Conservation (phyloP, 2,797 vertebrate genomes). For the Manis javanica region DNA sequence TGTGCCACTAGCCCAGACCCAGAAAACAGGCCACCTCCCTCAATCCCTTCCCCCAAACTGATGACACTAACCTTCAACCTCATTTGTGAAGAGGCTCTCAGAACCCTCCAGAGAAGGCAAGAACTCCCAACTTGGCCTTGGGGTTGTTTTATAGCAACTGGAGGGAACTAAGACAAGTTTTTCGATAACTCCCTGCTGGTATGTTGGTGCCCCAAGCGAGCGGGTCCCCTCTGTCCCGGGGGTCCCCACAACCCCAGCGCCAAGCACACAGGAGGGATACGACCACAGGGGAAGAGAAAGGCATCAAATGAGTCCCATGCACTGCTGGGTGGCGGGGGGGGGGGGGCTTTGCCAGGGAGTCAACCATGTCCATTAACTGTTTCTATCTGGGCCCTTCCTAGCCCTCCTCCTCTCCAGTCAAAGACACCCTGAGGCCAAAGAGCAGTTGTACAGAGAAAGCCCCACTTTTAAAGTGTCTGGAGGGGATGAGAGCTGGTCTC, state of each 20-base stretch:
- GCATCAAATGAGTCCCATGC: not conserved
- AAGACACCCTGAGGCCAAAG: not conserved
- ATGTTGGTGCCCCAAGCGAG: not conserved
- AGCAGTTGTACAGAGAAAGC: not conserved
- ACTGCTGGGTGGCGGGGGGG: not conserved
- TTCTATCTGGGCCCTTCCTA: not conserved
- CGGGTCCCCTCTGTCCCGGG: not conserved
- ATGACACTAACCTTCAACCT: not conserved
- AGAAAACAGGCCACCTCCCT: not conserved
- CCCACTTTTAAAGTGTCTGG: not conserved
- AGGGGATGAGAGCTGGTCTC: not conserved
- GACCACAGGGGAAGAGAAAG: not conserved
- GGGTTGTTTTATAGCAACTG: not conserved
- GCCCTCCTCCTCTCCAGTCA: not conserved
- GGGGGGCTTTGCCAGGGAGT: not conserved
- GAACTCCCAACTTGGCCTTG: not conserved
- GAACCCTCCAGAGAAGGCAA: not conserved
- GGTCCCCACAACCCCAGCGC: not conserved
- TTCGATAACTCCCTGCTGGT: not conserved
- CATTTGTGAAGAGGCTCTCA: not conserved
- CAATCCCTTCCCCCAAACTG: not conserved
- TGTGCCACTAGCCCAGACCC: not conserved
- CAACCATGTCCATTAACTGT: not conserved
- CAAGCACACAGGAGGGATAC: not conserved
- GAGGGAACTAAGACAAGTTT: not conserved